phyloP scores from a whole-genome alignment of 2,113 vertebrate genomes.

The Alethe diademata region DNA sequence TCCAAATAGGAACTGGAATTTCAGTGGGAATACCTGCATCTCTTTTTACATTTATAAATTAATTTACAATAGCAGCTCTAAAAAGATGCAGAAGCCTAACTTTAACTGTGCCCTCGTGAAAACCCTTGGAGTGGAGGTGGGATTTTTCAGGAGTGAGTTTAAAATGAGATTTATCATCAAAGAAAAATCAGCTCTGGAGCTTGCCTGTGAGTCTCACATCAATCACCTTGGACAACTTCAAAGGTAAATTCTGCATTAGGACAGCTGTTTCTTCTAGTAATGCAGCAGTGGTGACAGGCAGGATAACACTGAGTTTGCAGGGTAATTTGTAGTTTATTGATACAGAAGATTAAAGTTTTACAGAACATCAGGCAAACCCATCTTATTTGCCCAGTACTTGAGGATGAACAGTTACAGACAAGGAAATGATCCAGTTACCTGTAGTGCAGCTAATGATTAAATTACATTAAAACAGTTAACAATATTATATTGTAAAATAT shows the following conservation, averaged over 20 bases:
- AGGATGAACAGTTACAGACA: slow-evolving; percentile 48
- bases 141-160: not conserved
- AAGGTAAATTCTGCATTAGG: not conserved
- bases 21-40: not conserved
- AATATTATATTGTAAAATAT: slow-evolving; percentile 46
- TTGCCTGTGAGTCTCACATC: not conserved
- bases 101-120: not conserved
- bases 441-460: slow-evolving; percentile 10
- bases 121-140: not conserved
- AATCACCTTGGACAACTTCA: not conserved
- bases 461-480: slow-evolving; percentile 32
- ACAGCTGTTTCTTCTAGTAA: not conserved
- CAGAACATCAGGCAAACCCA: slow-evolving; percentile 31
- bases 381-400: not conserved
- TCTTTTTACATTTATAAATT: not conserved
- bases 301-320: not conserved
- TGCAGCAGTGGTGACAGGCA: not conserved
- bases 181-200: not conserved
- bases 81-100: not conserved
- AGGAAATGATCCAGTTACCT: slow-evolving; percentile 32
- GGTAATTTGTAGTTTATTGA: slow-evolving; percentile 63
- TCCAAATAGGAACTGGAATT: not conserved
- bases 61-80: not conserved
- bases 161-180: not conserved
- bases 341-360: slow-evolving; percentile 33